Conservation (phyloP, 2,113 vertebrate genomes). For the Tachuris rubrigastra region DNA sequence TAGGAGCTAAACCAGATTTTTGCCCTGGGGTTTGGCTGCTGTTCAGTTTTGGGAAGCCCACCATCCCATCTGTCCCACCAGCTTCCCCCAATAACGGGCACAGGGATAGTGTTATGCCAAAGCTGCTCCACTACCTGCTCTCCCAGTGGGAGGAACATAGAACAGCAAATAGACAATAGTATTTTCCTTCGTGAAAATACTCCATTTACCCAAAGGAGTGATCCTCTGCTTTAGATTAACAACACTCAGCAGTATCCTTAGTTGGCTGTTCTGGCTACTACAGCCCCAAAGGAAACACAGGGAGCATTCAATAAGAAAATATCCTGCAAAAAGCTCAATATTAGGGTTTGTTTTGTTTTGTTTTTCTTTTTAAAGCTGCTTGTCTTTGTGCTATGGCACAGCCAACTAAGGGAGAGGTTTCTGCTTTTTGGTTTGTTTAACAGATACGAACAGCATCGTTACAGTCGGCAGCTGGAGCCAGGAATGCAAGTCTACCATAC, state of each 20-base stretch:
- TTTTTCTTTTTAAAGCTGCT: not conserved
- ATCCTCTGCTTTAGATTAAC: not conserved
- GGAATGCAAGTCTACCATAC: not conserved
- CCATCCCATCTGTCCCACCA: not conserved
- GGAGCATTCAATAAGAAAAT: not conserved
- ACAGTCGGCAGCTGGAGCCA: not conserved
- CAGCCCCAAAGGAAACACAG: not conserved
- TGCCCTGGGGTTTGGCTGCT: not conserved
- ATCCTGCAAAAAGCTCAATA: not conserved
- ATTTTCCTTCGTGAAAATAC: not conserved
- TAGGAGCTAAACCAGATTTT: not conserved
- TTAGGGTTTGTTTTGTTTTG: not conserved
- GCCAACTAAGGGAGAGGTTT: not conserved
- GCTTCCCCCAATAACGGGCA: not conserved
- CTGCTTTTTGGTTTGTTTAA: not conserved
- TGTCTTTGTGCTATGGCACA: not conserved
- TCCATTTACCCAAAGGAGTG: not conserved
- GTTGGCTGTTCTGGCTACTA: not conserved
- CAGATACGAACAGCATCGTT: not conserved
- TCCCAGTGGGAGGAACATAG: not conserved
- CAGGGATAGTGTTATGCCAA: accelerated
- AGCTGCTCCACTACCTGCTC: not conserved
- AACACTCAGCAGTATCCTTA: not conserved
- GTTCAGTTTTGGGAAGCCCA: not conserved
- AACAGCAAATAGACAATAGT: not conserved